These are phyloP conservation scores for Suncus etruscus DNA, from an alignment of 2,113 vertebrate species.

Conservation along the genomic window DNA sequence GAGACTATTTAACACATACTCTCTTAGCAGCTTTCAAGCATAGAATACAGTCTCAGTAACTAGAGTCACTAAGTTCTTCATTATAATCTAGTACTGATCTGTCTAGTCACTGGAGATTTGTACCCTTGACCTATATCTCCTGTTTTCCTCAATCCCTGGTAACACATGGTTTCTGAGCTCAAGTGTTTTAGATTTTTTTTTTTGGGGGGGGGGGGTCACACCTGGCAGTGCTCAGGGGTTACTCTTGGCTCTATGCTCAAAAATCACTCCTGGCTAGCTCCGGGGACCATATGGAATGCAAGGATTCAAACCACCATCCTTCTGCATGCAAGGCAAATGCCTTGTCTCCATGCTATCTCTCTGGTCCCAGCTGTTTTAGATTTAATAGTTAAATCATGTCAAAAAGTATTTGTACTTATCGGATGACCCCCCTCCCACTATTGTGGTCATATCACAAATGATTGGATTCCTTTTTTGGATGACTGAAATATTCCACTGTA, in stretches of 20 bases:
- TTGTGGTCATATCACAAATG: background rate
- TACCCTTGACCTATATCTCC: background rate
- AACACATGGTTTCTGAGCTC: background rate
- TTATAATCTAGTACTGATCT: background rate
- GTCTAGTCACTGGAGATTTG: background rate
- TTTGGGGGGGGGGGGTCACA: too few relatives aligned
- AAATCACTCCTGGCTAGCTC: too few relatives aligned
- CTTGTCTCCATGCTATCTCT: too few relatives aligned
- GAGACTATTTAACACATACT: conserved; percentile 30
- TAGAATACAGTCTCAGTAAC: background rate
- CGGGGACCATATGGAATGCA: too few relatives aligned
- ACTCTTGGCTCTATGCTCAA: too few relatives aligned
- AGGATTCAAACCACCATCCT: too few relatives aligned
- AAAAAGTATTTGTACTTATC: background rate
- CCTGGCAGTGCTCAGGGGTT: too few relatives aligned
- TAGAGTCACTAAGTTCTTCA: background rate
- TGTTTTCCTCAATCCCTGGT: background rate
- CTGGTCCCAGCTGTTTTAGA: too few relatives aligned
- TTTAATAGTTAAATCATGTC: too few relatives aligned
- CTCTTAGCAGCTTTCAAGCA: background rate
- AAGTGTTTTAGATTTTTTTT: background rate
- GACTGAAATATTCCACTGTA: background rate
- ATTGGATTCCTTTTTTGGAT: background rate
- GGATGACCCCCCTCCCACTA: background rate
- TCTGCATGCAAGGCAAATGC: too few relatives aligned